Conservation (phyloP, 2,113 vertebrate species). For the Melanerpes formicivorus region DNA sequence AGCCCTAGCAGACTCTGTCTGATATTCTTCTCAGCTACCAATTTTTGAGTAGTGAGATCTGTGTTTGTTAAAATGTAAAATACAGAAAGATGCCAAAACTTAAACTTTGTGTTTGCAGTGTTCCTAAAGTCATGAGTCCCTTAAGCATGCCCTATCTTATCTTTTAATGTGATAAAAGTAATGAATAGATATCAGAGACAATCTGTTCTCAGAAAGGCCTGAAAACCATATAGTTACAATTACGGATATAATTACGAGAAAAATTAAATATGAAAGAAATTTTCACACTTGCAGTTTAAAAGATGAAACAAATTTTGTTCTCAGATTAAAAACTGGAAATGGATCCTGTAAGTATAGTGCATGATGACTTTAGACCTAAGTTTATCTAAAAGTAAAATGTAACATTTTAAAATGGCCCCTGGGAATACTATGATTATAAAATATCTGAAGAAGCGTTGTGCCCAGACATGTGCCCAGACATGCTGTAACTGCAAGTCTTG, state of each 20-base stretch:
- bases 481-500: background rate
- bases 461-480: background rate
- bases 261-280: constrained; percentile 29
- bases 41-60: constrained; percentile 3
- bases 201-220: constrained; percentile 1
- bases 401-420: background rate
- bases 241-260: constrained; percentile 33
- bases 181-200: constrained; percentile 6
- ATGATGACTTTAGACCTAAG: background rate
- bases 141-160: background rate
- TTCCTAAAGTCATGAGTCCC: background rate
- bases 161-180: constrained; percentile 16
- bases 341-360: background rate
- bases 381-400: background rate
- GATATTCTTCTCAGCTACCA: background rate
- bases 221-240: constrained; percentile 23
- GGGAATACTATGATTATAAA: background rate
- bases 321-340: background rate
- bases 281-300: constrained; percentile 14
- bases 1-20: constrained; percentile 18
- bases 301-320: constrained; percentile 21
- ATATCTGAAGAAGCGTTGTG: background rate
- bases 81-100: background rate
- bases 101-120: constrained; percentile 1
- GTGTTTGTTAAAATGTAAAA: constrained; percentile 25